These are phyloP conservation scores for Pterocles orientalis DNA, from an alignment of 2,113 vertebrate species.

Conservation along the genomic window DNA sequence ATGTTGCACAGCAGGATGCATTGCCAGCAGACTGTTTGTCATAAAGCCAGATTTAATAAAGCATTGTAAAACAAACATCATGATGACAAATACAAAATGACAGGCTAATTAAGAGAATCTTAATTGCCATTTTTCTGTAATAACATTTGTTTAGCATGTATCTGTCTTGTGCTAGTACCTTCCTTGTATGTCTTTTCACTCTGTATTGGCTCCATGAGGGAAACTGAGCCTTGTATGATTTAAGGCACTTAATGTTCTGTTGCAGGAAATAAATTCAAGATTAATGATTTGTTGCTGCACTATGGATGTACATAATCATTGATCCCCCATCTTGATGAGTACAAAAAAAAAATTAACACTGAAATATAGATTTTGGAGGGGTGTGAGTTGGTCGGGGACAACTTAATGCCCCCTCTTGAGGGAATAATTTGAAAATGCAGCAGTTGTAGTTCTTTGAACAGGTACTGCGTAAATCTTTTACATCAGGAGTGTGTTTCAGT, in stretches of 20 bases:
- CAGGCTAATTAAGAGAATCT: slow-evolving; percentile 82
- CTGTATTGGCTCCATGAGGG: background rate
- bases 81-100: slow-evolving; percentile 84
- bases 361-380: background rate
- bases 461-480: background rate
- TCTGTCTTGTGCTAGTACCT: slow-evolving; percentile 64
- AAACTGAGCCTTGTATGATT: slow-evolving; percentile 6
- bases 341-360: background rate
- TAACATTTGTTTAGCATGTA: slow-evolving; percentile 71
- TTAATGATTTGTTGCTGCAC: slow-evolving; percentile 27
- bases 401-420: background rate
- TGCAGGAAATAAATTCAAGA: slow-evolving; percentile 45
- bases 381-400: background rate
- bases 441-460: background rate
- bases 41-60: slow-evolving; percentile 85
- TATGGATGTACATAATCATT: background rate
- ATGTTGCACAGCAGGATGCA: slow-evolving; percentile 79
- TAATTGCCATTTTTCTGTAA: slow-evolving; percentile 79
- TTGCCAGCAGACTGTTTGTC: slow-evolving; percentile 80
- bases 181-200: slow-evolving; percentile 35
- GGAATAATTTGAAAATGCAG: background rate
- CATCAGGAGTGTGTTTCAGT: background rate
- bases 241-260: background rate
- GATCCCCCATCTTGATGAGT: background rate
- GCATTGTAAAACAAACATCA: slow-evolving; percentile 84